Evolutionary conservation across 1,140 invertebrate genomes (phyloP), one percentile per base, ranked within the genome.

Genomic region (Pristionchus pacificus): DNA sequence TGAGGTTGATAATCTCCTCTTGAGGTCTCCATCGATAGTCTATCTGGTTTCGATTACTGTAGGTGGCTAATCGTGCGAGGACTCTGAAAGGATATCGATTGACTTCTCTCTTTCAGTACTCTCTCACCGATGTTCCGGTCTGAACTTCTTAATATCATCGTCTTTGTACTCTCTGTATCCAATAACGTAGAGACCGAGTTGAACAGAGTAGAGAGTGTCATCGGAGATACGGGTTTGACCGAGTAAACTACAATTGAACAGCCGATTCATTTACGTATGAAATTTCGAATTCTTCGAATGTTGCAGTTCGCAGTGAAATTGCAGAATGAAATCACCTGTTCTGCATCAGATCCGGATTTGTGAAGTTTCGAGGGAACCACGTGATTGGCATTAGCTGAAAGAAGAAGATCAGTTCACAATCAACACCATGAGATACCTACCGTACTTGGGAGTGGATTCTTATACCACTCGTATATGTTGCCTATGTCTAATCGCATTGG

Each of bases 81-180:
- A 79, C 77, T 59, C n/a, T n/a, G n/a, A n/a, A n/a, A n/a, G n/a
- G n/a, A n/a, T n/a, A n/a, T n/a, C n/a, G n/a, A n/a, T n/a, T n/a
- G n/a, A n/a, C n/a, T n/a, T n/a, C n/a, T n/a, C n/a, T n/a, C n/a
- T n/a, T n/a, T n/a, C n/a, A n/a, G n/a, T n/a, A n/a, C n/a, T n/a
- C n/a, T n/a, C n/a, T n/a, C n/a, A n/a, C n/a, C 80, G 74, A 66
- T 83, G 82, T 49, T 77, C 79, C 14, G 82, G 81, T 10, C 80
- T 72, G 80, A 83, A 83, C 60, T 83, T 83, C 69, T 83, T 83
- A 68, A 83, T 83, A 78, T 81, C 70, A 25, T 82, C 80, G 62
- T 83, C 81, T 29, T 83, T 80, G 10, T 74, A 64, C 57, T 83
- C 81, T 66, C 81, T 81, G 79, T 83, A 83, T 27, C 78, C 81